Evolutionary conservation across 2,113 vertebrate genomes (phyloP).

Genomic region (Petromus typicus): DNA sequence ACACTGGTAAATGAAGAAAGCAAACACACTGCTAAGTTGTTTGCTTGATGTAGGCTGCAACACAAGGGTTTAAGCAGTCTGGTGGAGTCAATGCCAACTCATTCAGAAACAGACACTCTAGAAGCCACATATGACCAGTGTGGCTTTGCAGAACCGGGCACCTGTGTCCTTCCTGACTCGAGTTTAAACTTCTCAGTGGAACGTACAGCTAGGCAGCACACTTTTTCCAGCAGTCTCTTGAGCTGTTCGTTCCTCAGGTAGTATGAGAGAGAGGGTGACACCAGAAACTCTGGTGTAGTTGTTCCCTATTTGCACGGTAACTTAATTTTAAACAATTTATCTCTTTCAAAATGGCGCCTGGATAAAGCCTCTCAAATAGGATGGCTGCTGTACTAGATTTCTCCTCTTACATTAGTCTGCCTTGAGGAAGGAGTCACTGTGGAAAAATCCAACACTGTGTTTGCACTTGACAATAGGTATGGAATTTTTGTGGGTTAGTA

Average conservation of each 20-base stretch:
- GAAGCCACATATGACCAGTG: neutral
- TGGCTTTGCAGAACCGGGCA: neutral
- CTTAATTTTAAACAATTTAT: too few species aligned
- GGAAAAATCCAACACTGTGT: neutral
- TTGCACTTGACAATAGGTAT: neutral
- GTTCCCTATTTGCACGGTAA: neutral
- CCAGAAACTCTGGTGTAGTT: neutral
- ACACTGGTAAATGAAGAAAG: neutral
- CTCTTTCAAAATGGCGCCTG: neutral
- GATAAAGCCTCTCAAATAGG: neutral
- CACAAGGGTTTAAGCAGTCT: neutral
- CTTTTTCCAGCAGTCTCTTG: neutral
- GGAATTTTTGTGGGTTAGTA: neutral
- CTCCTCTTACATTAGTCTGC: neutral
- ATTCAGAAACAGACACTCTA: neutral
- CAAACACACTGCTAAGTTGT: neutral
- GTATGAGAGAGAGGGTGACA: neutral
- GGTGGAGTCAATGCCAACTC: neutral
- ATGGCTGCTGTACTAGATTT: neutral
- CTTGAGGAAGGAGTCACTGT: neutral
- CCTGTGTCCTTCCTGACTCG: neutral
- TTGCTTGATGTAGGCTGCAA: neutral
- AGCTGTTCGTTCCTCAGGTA: neutral
- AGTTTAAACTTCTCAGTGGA: neutral
- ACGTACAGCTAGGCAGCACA: neutral